Base-by-base conservation (phyloP, 2,113 vertebrate species). In the Lonchura striata region DNA sequence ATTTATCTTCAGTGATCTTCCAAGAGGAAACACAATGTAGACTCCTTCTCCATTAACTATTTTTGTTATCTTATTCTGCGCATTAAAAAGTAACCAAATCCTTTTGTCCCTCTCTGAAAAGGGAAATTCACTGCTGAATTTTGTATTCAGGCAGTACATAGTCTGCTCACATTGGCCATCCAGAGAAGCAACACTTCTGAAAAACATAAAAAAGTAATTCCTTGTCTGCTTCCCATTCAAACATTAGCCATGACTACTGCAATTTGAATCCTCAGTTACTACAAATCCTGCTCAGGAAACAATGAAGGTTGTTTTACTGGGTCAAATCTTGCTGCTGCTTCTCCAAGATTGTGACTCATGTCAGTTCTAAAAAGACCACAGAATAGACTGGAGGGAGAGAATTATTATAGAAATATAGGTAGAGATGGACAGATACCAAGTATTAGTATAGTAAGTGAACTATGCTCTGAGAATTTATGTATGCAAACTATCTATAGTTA, bases 1-100 rank as follows among this genome's bases (percentile, higher is more conserved):
- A 76, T 94, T 95, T 94, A 96, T 90, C 90, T 95, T 70, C 70
- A 68, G 63, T 65, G 79, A 96, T 95, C 94, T 95, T 95, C 94
- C 65, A 76, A 95, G 41, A 97, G 35, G 50, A 72, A 94, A 74
- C 49, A 57, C 50, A 90, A 93, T 57, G 82, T 10, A 87, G 76
- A 31, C 54, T 59, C 15, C 64, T 46, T 93, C 91, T 92, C 63
- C 35, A 69, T 49, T 78, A 95, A 91, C 82, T 88, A 30, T 76
- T 95, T 70, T 83, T 65, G 50, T 81, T 90, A 37, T 14, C 57
- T 59, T 74, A 52, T 82, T 94, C 86, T 85, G 39, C 1, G 2
- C 27, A 82, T 71, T 92, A 82, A 96, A 89, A 93, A 22, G 61
- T 37, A 95, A 82, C 78, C 44, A 92, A 64, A 86, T 69, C 8